These are phyloP conservation scores for Eristalinus aeneus DNA, from an alignment of 2,888 invertebrate genomes.

Conservation along the genomic window DNA sequence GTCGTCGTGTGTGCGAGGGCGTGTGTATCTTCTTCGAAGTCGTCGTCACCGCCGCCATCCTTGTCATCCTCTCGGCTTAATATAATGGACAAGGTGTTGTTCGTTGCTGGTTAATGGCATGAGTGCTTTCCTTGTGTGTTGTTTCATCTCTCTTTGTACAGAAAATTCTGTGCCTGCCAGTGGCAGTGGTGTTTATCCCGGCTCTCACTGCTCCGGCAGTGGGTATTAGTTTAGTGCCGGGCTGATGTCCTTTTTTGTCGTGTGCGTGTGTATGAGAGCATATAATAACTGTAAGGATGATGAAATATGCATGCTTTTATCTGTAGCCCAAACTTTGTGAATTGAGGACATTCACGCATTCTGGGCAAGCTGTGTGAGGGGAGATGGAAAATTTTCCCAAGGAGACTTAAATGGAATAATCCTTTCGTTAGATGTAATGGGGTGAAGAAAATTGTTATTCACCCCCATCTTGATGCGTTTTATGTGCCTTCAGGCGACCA, in stretches of 20 bases:
- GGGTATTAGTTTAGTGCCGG: constrained; percentile 57
- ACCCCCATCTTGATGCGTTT: constrained; percentile 68
- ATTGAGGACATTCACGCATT: constrained; percentile 69
- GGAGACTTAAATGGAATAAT: constrained; percentile 56
- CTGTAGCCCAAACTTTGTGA: constrained; percentile 60
- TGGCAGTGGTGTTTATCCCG: background rate
- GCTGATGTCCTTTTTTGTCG: constrained; percentile 53
- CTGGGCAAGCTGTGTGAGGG: background rate
- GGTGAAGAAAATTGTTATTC: constrained; percentile 70
- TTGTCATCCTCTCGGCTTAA: constrained; percentile 34
- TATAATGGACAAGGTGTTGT: constrained; percentile 70
- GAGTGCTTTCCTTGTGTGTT: constrained; percentile 48
- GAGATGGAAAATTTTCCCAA: background rate
- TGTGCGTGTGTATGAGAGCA: constrained; percentile 14
- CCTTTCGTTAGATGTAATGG: constrained; percentile 69
- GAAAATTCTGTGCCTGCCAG: constrained; percentile 1
- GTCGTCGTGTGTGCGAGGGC: constrained; percentile 7
- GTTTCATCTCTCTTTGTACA: constrained; percentile 3
- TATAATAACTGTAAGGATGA: constrained; percentile 66
- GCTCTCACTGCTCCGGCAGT: background rate
- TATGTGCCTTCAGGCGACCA: constrained; percentile 44
- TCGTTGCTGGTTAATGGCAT: constrained; percentile 64
- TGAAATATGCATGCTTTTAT: constrained; percentile 62
- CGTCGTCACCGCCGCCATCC: background rate
- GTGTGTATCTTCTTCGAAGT: constrained; percentile 19